Evolutionary conservation across 2,888 invertebrate species (phyloP), one percentile per base, ranked within the genome.

Genomic region (Aleiodes testaceus): DNA sequence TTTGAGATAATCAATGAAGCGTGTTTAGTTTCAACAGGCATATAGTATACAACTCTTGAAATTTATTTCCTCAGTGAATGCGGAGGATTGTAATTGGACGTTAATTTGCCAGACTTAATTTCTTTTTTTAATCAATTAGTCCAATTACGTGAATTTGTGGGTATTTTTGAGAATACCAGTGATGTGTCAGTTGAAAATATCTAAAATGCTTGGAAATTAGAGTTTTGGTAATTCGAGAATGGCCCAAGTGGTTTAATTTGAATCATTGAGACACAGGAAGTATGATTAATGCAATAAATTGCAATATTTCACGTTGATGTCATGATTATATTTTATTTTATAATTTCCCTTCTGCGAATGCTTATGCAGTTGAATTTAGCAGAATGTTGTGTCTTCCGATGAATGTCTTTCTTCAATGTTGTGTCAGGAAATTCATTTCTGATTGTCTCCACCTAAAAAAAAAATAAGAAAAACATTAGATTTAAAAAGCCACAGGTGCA

Each of bases 251-350:
- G 59, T 18, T 16, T 11, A 59, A 59, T 59, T 59, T 59, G 12
- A 59, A 42, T 59, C 36, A 42, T 42, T 50, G n/a, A 20, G 59
- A 59, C 50, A 42, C 36, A 59, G 59, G 59, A 59, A 59, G 59
- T 59, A 11, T 59, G 59, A 59, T 59, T 59, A 59, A 59, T 59
- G 14, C 55, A 12, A 14, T 55, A 30, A 59, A 59, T 59, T 14
- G 59, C 7, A 16, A 59, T 53, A 26, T 6, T 30, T 36, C 9
- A 42, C 36, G 59, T 30, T 59, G 59, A 59, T 36, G 59, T 59
- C 59, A 59, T 59, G 12, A 16, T 30, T 26, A 16, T 42, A n/a
- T 3, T 16, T 36, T 59, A 36, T 16, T 59, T 11, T 36, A 59
- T 59, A 6, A 36, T 7, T 36, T 36, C 36, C 11, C 11, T 36